Evolutionary conservation across 2,888 invertebrate genomes (phyloP).

Genomic region (Rhabditoides inermis): DNA sequence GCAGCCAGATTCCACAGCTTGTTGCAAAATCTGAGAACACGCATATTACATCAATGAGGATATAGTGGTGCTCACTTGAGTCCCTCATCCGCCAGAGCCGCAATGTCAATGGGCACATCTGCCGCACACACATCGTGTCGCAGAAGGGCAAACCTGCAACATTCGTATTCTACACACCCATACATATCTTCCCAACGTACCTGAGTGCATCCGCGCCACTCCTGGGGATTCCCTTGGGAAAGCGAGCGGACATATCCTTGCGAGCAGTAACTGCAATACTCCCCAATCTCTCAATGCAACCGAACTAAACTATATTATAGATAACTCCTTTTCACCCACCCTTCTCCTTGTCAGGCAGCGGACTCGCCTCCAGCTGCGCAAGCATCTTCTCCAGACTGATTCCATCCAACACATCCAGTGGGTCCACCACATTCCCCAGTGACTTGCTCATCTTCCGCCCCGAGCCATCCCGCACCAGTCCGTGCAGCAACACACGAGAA

Average conservation of each 20-base stretch:
- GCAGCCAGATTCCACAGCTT: slow-evolving; percentile 87
- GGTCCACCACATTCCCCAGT: slow-evolving; percentile 84
- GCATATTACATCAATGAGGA: background rate
- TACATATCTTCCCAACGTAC: no score
- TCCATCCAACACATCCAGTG: slow-evolving; percentile 80
- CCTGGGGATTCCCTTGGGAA: slow-evolving; percentile 72
- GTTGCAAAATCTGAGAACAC: slow-evolving; percentile 71
- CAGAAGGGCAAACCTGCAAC: slow-evolving; percentile 67
- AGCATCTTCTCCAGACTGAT: slow-evolving; percentile 40
- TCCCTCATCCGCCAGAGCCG: slow-evolving; percentile 18
- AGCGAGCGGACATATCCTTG: slow-evolving; percentile 52
- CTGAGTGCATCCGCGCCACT: slow-evolving; percentile 86
- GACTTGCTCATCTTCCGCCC: slow-evolving; percentile 98
- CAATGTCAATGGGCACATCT: slow-evolving; percentile 43
- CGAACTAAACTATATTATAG: background rate
- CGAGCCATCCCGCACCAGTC: slow-evolving; percentile 78
- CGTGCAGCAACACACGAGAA: slow-evolving; percentile 70
- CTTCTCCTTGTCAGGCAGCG: slow-evolving; percentile 31
- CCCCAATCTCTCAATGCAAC: background rate
- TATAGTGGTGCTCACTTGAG: background rate
- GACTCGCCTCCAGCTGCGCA: slow-evolving; percentile 27
- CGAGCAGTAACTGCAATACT: slow-evolving; percentile 13
- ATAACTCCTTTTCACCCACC: slow-evolving; percentile 13
- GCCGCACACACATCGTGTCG: slow-evolving; percentile 67
- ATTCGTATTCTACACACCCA: no score